Evolutionary conservation across 2,797 vertebrate genomes (phyloP).

Genomic region (Emydoidea blandingii): DNA sequence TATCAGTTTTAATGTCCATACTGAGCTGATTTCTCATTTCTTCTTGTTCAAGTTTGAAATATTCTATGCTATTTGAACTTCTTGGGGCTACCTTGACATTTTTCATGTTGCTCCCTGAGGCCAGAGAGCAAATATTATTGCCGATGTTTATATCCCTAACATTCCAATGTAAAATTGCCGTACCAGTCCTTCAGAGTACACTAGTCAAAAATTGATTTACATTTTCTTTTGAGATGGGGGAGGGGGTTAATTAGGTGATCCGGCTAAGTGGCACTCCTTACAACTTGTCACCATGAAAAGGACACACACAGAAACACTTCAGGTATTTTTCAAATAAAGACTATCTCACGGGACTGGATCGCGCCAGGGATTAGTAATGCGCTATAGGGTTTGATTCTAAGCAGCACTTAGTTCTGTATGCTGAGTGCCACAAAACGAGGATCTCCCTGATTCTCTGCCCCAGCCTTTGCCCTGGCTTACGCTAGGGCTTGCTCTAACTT

Average conservation of each 20-base stretch:
- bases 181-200: background rate
- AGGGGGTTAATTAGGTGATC: background rate
- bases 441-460: background rate
- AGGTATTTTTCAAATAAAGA: background rate
- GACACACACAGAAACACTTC: background rate
- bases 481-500: background rate
- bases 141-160: background rate
- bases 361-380: background rate
- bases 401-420: background rate
- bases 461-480: background rate
- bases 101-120: background rate
- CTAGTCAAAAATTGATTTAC: background rate
- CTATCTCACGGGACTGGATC: no score
- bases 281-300: background rate
- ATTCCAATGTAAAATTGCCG: background rate
- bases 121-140: background rate
- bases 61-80: background rate
- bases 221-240: background rate
- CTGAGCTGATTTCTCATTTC: background rate
- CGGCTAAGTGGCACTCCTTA: background rate
- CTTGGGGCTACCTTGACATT: background rate
- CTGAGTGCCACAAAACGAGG: background rate
- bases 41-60: background rate
- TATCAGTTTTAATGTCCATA: no score
- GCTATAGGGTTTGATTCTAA: accelerated